phyloP scores from a whole-genome alignment of 2,113 vertebrate genomes.

The Nematolebias whitei region DNA sequence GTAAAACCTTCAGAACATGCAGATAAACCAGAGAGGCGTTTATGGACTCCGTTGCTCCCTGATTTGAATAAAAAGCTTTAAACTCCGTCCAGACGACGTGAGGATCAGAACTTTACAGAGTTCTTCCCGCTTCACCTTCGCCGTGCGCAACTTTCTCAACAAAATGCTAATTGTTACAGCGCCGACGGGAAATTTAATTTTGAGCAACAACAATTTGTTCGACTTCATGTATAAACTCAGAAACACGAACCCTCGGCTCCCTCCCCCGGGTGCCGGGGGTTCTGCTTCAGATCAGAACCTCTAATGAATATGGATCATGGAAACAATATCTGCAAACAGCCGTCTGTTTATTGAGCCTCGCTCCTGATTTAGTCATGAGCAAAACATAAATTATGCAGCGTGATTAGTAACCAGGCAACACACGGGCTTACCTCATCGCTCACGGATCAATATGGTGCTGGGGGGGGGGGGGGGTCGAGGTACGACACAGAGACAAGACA shows the following conservation, averaged over 20 bases:
- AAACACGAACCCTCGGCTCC: conserved; percentile 1
- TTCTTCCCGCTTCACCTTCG: not conserved
- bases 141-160: not conserved
- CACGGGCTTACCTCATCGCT: conserved; percentile 24
- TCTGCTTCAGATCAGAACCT: not conserved
- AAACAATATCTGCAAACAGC: conserved; percentile 44
- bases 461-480: not conserved
- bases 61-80: no score
- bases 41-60: no score
- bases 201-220: not conserved
- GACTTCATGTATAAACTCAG: conserved; percentile 12
- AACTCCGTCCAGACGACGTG: not conserved
- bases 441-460: conserved; percentile 10
- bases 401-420: conserved; percentile 65
- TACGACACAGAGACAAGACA: no score
- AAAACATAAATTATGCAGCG: conserved; percentile 63
- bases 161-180: not conserved
- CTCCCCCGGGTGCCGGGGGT: no score
- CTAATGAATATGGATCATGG: conserved; percentile 60
- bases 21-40: no score
- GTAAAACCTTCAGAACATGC: no score
- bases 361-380: conserved; percentile 61
- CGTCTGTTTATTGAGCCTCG: conserved; percentile 38
- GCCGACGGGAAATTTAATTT: not conserved
- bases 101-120: not conserved